Percentiles rank a stretch among this genome's conserved stretches.
phyloP scores from a whole-genome alignment of 2,797 vertebrate genomes.

The Poeciliopsis presidionis region DNA sequence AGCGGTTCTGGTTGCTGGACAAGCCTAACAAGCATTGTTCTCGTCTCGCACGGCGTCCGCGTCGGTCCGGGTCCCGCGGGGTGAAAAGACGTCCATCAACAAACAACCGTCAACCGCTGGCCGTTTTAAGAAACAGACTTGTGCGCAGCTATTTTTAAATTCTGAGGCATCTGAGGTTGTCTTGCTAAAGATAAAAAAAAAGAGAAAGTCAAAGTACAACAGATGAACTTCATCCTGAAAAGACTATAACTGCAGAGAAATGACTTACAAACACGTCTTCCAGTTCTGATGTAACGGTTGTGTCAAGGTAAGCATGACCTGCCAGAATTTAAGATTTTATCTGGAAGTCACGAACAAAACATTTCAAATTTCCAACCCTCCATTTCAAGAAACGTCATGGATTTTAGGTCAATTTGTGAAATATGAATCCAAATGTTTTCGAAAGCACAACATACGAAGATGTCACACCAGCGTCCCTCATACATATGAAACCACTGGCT shows the following conservation, averaged over 20 bases:
- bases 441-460: no score
- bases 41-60: conserved; percentile 17
- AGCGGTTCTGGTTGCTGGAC: conserved; percentile 32
- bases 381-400: background rate
- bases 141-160: conserved; percentile 41
- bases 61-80: conserved; percentile 44
- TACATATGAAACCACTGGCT: no score
- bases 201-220: conserved; percentile 15
- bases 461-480: no score
- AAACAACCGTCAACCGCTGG: conserved; percentile 17
- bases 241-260: background rate
- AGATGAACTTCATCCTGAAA: background rate
- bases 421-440: no score
- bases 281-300: background rate
- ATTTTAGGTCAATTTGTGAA: no score
- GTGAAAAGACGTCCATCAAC: conserved; percentile 28
- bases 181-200: background rate
- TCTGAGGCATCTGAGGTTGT: conserved; percentile 33
- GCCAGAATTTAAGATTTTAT: background rate
- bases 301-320: background rate
- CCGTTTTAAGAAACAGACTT: conserved; percentile 30
- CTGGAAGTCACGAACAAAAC: background rate
- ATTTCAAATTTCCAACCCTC: background rate
- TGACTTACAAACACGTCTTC: background rate
- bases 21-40: conserved; percentile 15